Base-by-base conservation (phyloP, 2,888 invertebrate genomes). In the Anthoptus insignis region DNA sequence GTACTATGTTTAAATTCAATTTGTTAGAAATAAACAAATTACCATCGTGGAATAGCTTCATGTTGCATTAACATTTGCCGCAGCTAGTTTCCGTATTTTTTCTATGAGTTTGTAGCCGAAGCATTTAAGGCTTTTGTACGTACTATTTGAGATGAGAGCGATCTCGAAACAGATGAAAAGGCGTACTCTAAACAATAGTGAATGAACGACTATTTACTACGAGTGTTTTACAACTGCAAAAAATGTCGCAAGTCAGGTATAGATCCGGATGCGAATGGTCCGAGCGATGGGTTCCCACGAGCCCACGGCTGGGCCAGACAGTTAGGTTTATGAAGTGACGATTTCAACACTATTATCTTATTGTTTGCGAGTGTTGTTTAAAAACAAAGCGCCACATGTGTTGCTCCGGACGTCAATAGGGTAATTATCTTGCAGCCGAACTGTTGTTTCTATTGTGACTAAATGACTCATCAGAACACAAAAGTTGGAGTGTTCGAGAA, bases 241-340 rank as follows among this genome's bases (percentile, higher is more conserved):
- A 90, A 92, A 89, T 86, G 73, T 68, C 70, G 67, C 75, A 76
- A 79, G 81, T 81, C 86, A 88, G 88, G 88, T 88, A 85, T 79
- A 27, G 80, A 77, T 87, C 86, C 88, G 90, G 89, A 88, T 91
- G 91, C 91, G 91, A 92, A 90, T 86, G 83, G 67, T 68, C 66
- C 73, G 67, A 70, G 74, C 71, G 71, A 72, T 70, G 64, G 22
- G 79, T 91, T 92, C 92, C 89, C 93, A 92, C 92, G 92, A 69
- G 91, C 92, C 89, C 93, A 92, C 92, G 92, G 68, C 79, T 81
- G 81, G 83, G 80, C 69, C 66, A 73, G 72, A 70, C 73, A 73
- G 71, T 73, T 79, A 82, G 80, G 82, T 86, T 87, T 88, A 87
- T 86, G 84, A 86, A 86, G 86, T 88, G 86, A 86, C 84, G 78